Base-by-base conservation (phyloP, 2,888 invertebrate genomes). In the Caenorhabditis sp. region DNA sequence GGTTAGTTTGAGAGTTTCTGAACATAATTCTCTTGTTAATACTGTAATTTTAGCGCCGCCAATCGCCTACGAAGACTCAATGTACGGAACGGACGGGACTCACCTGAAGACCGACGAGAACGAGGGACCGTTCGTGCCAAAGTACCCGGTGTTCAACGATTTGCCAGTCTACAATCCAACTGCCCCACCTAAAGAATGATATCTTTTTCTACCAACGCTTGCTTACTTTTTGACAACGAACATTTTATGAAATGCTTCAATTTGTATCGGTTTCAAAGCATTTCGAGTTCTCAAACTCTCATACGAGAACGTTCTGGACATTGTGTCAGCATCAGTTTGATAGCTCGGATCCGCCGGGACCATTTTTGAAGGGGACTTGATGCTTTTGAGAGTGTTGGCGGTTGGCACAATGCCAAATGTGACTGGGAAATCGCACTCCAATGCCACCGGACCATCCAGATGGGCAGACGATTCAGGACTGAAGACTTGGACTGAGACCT, bases 141-240 rank as follows among this genome's bases (percentile, higher is more conserved):
- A 66, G 30, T 74, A 74, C 20, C 73, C 73, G 24, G 66, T 74
- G 9, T 74, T 61, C 53, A 74, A 53, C 9, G 55, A 48, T 32
- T 20, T 74, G 17, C 65, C 59, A 20, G 46, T 74, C 7, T 74
- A 63, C 22, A 72, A 72, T 35, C 70, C 70, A 20, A 59, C 70
- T n/a, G 70, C 70, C 8, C 70, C 70, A 11, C 61, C 61, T 0
- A 37, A 7, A 26, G 61, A 61, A 17, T 50, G 35, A 61, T 46
- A 7, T 17, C 13, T 9, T 15, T 37, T 53, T 4, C 24, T 35
- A 35, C n/a, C n/a, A n/a, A n/a, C n/a, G n/a, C 45, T 2, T 45
- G 11, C 9, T 11, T 13, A 22, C 45, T 45, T 22, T 24, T 24
- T 3, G 5, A 17, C 11, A 35, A 35, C 35, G 9, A 7, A 9